Base-by-base conservation (phyloP, 2,113 vertebrate species). In the Ceyx cyanopectus region DNA sequence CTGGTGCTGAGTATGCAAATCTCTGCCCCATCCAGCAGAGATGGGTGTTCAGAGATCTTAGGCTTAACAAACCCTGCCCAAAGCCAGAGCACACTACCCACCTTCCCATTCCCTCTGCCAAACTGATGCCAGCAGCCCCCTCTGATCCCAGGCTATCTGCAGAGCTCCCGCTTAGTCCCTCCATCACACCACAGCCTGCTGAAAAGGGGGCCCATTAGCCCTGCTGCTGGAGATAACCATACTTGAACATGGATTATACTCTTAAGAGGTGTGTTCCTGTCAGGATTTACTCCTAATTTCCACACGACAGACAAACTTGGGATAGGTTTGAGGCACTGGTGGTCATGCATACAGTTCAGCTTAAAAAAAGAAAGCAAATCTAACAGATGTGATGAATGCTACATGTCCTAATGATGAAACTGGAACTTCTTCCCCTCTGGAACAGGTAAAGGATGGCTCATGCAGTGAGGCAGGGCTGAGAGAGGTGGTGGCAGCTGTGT, bases 1-100 rank as follows among this genome's bases (percentile, higher is more conserved):
- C 45, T 21, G 21, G 56, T 56, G 17, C 1, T 46, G 27, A 60
- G 74, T 75, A 65, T 13, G 32, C 2, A n/a, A 10, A 26, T n/a
- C 53, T 41, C 30, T 0, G 0, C 37, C 50, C 30, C 48, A 34
- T 14, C 22, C 23, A 22, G 48, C 0, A 0, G 17, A 1, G 14
- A 21, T 0, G 3, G 51, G 57, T 15, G 6, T 8, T 21, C 0
- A 0, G 62, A 82, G 40, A 27, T n/a, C 16, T 23, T 11, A 23
- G 37, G n/a, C 15, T 68, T 22, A 51, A 45, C 24, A 63, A 85
- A 41, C 18, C 30, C 78, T 79, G 53, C 21, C 57, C 50, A 61
- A 61, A 58, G 5, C 19, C 17, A 12, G 43, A n/a, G 46, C 27
- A 56, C 0, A 0, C 24, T 43, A 80, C 13, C 17, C 1, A 51